phyloP scores from a whole-genome alignment of 2,113 vertebrate species.

The Sardina pilchardus region DNA sequence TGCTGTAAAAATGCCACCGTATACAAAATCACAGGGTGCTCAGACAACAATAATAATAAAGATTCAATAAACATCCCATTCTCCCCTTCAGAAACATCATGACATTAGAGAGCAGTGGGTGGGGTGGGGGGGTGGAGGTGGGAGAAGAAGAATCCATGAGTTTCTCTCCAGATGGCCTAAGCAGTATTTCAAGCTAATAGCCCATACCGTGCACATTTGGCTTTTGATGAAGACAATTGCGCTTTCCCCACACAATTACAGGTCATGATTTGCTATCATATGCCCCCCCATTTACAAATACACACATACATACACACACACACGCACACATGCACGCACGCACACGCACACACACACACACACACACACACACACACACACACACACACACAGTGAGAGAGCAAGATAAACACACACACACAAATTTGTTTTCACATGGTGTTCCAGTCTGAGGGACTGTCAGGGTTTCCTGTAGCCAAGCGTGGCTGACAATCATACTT shows the following conservation, averaged over 20 bases:
- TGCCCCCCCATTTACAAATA: conserved; percentile 22
- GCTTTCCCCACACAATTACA: conserved; percentile 69
- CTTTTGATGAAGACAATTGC: conserved; percentile 71
- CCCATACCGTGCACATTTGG: conserved; percentile 62
- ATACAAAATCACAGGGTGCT: conserved; percentile 24
- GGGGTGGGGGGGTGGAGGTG: neutral
- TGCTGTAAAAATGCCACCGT: conserved; percentile 31
- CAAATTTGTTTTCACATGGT: conserved; percentile 72
- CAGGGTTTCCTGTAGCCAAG: conserved; percentile 88
- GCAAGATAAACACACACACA: conserved; percentile 6
- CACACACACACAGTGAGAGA: neutral
- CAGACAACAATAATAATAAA: conserved; percentile 52
- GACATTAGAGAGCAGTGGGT: neutral
- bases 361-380: neutral
- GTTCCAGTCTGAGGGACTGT: conserved; percentile 76
- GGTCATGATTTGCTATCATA: conserved; percentile 62
- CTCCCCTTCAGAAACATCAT: conserved; percentile 38
- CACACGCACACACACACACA: neutral
- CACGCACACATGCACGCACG: neutral
- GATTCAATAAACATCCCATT: conserved; percentile 60
- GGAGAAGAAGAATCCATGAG: conserved; percentile 52
- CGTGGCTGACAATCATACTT: conserved; percentile 91
- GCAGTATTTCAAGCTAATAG: conserved; percentile 67
- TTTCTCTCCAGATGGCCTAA: conserved; percentile 56
- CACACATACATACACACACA: neutral